Percentiles rank a stretch among this genome's conserved stretches.
phyloP scores from a whole-genome alignment of 2,888 invertebrate genomes.

The Xanthia icteritia region DNA sequence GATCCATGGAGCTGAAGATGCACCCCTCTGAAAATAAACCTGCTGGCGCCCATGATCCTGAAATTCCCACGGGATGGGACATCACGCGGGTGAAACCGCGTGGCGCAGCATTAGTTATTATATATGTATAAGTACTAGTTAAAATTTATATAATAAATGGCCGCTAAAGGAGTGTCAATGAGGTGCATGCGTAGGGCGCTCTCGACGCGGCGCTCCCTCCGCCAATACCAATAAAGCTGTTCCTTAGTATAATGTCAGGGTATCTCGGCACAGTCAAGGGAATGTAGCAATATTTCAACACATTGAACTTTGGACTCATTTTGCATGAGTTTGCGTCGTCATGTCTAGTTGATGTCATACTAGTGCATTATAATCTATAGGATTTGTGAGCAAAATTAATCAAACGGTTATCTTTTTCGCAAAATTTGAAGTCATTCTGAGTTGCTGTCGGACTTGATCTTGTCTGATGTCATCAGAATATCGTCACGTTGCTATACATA shows the following conservation, averaged over 20 bases:
- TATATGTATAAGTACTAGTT: no score
- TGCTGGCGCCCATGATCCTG: no score
- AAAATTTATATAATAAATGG: no score
- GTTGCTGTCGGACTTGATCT: not conserved
- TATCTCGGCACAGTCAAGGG: not conserved
- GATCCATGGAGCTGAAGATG: no score
- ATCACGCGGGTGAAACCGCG: no score
- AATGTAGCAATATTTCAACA: conserved; percentile 20
- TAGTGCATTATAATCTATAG: conserved; percentile 9
- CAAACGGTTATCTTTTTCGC: conserved; percentile 29
- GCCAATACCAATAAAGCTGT: not conserved
- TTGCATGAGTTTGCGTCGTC: not conserved
- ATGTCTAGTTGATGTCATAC: not conserved
- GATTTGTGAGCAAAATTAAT: conserved; percentile 23
- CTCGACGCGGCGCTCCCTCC: no score
- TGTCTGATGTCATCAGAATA: not conserved
- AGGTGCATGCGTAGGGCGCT: no score
- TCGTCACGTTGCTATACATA: not conserved
- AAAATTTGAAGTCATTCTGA: conserved; percentile 21
- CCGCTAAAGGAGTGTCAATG: no score
- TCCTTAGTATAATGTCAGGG: not conserved
- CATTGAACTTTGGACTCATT: not conserved
- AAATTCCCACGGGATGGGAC: no score
- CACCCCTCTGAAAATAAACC: no score
- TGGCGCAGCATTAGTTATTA: no score